Conservation (phyloP, 92 coral and sea anemone genomes). For the Siderastrea radians region DNA sequence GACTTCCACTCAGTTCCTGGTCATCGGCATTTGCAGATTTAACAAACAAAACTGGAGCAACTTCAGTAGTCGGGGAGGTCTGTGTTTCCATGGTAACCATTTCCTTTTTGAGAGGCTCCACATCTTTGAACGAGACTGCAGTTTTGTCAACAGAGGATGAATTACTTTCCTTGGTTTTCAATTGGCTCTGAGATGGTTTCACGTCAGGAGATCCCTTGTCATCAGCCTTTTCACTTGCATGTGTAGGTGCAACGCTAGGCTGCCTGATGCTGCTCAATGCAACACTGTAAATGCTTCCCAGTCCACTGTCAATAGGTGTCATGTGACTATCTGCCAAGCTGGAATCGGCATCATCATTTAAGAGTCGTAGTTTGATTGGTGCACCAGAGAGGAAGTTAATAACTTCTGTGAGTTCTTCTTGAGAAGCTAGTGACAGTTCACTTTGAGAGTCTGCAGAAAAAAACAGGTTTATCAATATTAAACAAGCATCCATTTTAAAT, state of each 20-base stretch:
- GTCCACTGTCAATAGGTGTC: slow-evolving; percentile 89
- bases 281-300: slow-evolving; percentile 85
- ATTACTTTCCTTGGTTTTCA: slow-evolving; percentile 15
- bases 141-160: background rate
- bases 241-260: slow-evolving; percentile 30
- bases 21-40: slow-evolving; percentile 13
- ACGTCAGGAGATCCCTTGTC: background rate
- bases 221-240: background rate
- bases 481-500: background rate
- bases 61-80: slow-evolving; percentile 46
- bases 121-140: background rate
- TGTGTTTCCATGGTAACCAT: slow-evolving; percentile 52
- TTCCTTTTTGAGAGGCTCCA: background rate
- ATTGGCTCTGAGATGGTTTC: background rate
- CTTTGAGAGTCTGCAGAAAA: slow-evolving; percentile 79
- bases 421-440: slow-evolving; percentile 95
- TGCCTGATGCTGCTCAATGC: slow-evolving; percentile 76
- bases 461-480: background rate
- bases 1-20: slow-evolving; percentile 10
- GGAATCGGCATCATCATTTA: slow-evolving; percentile 62
- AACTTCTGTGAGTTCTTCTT: slow-evolving; percentile 95
- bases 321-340: slow-evolving; percentile 81
- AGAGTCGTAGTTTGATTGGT: slow-evolving; percentile 71
- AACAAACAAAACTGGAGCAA: slow-evolving; percentile 9
- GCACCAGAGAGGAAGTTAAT: slow-evolving; percentile 98